Evolutionary conservation across 1,140 invertebrate species (phyloP).

Genomic region (Nephotettix cincticeps): DNA sequence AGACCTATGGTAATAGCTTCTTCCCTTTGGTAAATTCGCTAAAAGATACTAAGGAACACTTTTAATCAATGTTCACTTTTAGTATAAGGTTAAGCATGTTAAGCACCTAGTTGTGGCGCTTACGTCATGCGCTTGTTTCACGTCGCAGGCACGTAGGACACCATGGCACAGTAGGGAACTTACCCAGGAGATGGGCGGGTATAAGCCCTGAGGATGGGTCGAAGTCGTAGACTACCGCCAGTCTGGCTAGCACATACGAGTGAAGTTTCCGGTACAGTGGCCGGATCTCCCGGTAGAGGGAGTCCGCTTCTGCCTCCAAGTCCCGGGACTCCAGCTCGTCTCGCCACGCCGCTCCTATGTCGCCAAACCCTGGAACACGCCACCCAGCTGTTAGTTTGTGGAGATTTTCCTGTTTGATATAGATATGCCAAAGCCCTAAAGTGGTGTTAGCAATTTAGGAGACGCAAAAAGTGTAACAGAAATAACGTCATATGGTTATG

Average conservation of each 20-base stretch:
- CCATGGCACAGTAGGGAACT: too few relatives aligned
- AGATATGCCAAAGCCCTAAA: neutral
- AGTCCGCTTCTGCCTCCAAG: slow-evolving; percentile 52
- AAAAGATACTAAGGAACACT: too few relatives aligned
- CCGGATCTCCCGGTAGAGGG: slow-evolving; percentile 57
- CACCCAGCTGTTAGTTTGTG: neutral
- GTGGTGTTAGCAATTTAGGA: too few relatives aligned
- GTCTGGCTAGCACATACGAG: slow-evolving; percentile 59
- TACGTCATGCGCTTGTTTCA: too few relatives aligned
- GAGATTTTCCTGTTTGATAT: neutral
- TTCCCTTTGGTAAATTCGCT: too few relatives aligned
- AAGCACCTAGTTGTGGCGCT: too few relatives aligned
- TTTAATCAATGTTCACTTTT: too few relatives aligned
- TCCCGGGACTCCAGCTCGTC: slow-evolving; percentile 58
- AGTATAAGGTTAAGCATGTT: too few relatives aligned
- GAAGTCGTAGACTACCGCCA: slow-evolving; percentile 49
- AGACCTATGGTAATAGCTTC: too few relatives aligned
- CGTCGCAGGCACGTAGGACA: too few relatives aligned
- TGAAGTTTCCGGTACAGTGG: slow-evolving; percentile 70
- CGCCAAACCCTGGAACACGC: slow-evolving; percentile 52
- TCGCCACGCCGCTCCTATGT: slow-evolving; percentile 61
- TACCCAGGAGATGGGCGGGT: slow-evolving; percentile 66
- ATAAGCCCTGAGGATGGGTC: slow-evolving; percentile 56
- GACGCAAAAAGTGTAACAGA: too few relatives aligned
- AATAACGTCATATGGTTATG: too few relatives aligned